Base-by-base conservation (phyloP, 2,888 invertebrate genomes). In the Melolontha melolontha region DNA sequence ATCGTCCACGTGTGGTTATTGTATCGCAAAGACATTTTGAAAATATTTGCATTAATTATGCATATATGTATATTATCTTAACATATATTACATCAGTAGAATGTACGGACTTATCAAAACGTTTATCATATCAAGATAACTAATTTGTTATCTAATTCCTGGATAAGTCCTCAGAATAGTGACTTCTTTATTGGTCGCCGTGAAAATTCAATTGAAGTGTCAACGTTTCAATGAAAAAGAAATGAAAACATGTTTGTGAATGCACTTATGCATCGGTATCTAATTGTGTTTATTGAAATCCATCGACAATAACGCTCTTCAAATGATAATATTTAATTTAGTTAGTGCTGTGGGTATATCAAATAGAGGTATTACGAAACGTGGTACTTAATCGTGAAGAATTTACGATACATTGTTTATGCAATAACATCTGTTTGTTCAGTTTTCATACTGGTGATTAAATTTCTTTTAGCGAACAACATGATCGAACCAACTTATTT, bases 61-160 rank as follows among this genome's bases (percentile, higher is more conserved):
- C 10, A 34, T 34, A 34, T 34, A 34, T 34, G 10, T 34, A 34
- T 34, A 34, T 34, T 47, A 62, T 47, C 59, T 62, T 62, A 62
- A 47, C 47, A 29, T 47, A 47, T 14, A 29, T 62, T 62, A 47
- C 59, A 47, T 10, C 47, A 34, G 59, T 34, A 62, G 12, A 62
- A 62, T 47, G 29, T 62, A 16, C 47, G 14, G 14, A 62, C 47
- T 62, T 47, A 47, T 62, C 59, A 44, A 59, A 44, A 27, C 59
- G 44, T 29, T 62, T 62, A 62, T 62, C 59, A 16, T 29, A 62
- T 62, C 59, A 62, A 47, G 59, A 62, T 62, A 62, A 47, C 29
- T 34, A 47, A 12, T 29, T 47, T 16, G 59, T 62, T 62, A 62
- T 62, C 59, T 62, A 62, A 34, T 62, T 34, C 34, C 47, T 47